phyloP scores from a whole-genome alignment of 1,140 invertebrate species.

The Achroia grisella region DNA sequence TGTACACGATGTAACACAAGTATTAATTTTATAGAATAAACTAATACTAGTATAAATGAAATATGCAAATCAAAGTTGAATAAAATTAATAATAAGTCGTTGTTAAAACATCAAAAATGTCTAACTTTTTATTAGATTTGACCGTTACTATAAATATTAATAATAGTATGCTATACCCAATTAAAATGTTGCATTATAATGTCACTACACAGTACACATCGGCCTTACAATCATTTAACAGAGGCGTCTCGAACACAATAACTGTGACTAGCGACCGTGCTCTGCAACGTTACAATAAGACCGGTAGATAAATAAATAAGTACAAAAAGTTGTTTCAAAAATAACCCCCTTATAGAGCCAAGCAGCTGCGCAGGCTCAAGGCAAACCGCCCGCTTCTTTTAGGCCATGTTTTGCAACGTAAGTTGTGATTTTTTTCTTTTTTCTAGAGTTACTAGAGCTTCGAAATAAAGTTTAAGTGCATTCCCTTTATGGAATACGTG shows the following conservation, averaged over 20 bases:
- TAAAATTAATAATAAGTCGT: too few species aligned
- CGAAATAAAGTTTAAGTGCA: slow-evolving; percentile 8
- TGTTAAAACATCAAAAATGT: too few species aligned
- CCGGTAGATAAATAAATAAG: slow-evolving; percentile 62
- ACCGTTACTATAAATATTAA: too few species aligned
- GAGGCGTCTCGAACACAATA: not conserved
- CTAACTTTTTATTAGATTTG: too few species aligned
- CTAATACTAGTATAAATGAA: too few species aligned
- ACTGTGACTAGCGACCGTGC: not conserved
- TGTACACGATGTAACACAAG: too few species aligned
- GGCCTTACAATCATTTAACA: too few species aligned
- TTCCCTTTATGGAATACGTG: not conserved
- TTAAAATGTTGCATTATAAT: too few species aligned
- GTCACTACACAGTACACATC: too few species aligned
- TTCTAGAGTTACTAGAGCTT: slow-evolving; percentile 14
- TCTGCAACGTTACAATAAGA: slow-evolving; percentile 30
- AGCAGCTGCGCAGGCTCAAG: slow-evolving; percentile 44
- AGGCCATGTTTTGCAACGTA: slow-evolving; percentile 49
- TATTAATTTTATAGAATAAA: too few species aligned
- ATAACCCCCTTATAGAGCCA: slow-evolving; percentile 43
- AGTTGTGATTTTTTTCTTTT: slow-evolving; percentile 43
- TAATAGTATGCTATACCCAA: too few species aligned
- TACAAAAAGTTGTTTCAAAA: slow-evolving; percentile 57
- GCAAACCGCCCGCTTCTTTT: slow-evolving; percentile 56
- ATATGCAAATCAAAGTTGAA: too few species aligned